phyloP scores from a whole-genome alignment of 2,113 vertebrate species.

The Ammodytes dubius region DNA sequence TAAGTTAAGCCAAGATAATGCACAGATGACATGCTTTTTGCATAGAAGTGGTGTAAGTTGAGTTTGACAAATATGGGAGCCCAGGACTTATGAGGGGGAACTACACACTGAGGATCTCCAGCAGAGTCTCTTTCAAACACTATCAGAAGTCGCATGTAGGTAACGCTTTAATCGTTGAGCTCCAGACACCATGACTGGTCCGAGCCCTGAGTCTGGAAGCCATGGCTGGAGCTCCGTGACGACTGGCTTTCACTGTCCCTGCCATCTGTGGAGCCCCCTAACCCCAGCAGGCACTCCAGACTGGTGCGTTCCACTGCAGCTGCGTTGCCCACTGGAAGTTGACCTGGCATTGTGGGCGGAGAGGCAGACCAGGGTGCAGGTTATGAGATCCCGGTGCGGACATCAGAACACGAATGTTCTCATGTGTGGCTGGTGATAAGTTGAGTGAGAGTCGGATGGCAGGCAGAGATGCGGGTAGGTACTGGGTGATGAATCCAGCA shows the following conservation, averaged over 20 bases:
- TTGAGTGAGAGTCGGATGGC: constrained; percentile 47
- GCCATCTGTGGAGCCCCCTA: constrained; percentile 73
- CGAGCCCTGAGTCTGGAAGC: constrained; percentile 79
- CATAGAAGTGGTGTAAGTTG: constrained; percentile 75
- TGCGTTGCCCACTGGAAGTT: constrained; percentile 58
- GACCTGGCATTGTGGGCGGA: constrained; percentile 15
- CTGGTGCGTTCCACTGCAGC: constrained; percentile 76
- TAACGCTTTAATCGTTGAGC: constrained; percentile 74
- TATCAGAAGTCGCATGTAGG: constrained; percentile 48
- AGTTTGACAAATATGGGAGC: constrained; percentile 56
- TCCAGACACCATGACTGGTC: constrained; percentile 85
- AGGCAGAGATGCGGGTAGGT: constrained; percentile 62
- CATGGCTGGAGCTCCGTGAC: constrained; percentile 77
- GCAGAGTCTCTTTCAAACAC: constrained; percentile 61
- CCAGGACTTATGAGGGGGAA: constrained; percentile 20
- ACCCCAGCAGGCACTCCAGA: constrained; percentile 81
- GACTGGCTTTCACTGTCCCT: constrained; percentile 77
- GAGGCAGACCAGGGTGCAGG: constrained; percentile 45
- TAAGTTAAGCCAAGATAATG: constrained; percentile 67
- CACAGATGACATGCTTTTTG: constrained; percentile 78
- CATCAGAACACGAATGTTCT: constrained; percentile 41
- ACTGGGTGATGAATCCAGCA: constrained; percentile 52
- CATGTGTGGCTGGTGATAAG: constrained; percentile 40
- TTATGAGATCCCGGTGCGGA: constrained; percentile 26
- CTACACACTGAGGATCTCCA: constrained; percentile 53